Percentiles rank a stretch among this genome's conserved stretches.
These are phyloP conservation scores for Watsonalla cultraria DNA, from an alignment of 2,888 invertebrate genomes.

Conservation along the genomic window DNA sequence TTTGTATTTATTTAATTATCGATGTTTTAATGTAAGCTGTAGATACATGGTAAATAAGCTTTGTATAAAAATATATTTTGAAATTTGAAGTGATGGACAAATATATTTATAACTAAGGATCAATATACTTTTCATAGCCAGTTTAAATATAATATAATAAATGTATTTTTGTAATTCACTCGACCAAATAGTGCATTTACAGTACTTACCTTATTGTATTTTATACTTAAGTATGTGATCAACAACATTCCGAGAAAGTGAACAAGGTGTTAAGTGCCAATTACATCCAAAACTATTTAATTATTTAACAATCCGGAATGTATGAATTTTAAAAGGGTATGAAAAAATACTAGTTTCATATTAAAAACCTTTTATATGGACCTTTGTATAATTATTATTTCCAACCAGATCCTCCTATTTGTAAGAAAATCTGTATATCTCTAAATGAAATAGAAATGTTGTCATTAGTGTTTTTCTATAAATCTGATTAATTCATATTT, in stretches of 20 bases:
- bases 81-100: neutral
- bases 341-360: neutral
- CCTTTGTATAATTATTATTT: neutral
- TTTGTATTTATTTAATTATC: too few species aligned
- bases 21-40: too few species aligned
- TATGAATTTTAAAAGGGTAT: neutral
- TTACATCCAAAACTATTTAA: slow-evolving; percentile 5
- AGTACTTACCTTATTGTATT: slow-evolving; percentile 28
- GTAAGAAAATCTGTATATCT: too few species aligned
- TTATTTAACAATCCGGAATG: neutral
- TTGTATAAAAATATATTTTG: neutral
- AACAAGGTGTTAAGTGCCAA: slow-evolving; percentile 30
- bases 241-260: slow-evolving; percentile 48
- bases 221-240: slow-evolving; percentile 3
- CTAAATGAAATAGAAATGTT: too few species aligned
- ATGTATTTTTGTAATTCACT: neutral
- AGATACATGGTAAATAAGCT: too few species aligned
- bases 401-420: neutral
- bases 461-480: too few species aligned
- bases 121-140: neutral
- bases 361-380: neutral
- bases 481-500: too few species aligned
- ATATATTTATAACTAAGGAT: too few species aligned
- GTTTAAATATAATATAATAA: neutral
- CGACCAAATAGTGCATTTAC: slow-evolving; percentile 20